Evolutionary conservation across 2,113 vertebrate genomes (phyloP).

Genomic region (Porphyrio hochstetteri): DNA sequence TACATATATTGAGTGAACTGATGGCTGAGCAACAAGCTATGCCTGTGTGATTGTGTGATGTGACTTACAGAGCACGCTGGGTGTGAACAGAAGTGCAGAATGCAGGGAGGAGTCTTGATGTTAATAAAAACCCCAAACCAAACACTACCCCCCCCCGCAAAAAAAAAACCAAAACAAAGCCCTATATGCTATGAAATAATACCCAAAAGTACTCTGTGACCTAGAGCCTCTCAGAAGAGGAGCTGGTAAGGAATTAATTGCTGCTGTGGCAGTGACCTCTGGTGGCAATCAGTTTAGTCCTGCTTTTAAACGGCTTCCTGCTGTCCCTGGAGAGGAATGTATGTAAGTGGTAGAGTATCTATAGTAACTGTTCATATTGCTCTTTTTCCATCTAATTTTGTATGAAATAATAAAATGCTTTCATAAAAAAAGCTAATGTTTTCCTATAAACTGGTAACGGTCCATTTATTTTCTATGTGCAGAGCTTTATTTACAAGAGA

Average conservation of each 20-base stretch:
- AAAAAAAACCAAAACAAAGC: too few relatives aligned
- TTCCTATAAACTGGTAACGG: slow-evolving; percentile 13
- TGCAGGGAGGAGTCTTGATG: background rate
- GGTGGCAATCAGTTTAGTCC: background rate
- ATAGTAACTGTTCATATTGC: background rate
- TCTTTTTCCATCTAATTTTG: background rate
- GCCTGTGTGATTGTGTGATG: background rate
- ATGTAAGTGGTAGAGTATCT: background rate
- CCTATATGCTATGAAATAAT: background rate
- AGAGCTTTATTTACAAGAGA: slow-evolving; percentile 99
- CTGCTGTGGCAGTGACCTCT: slow-evolving; percentile 36
- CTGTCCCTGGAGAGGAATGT: background rate
- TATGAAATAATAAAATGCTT: background rate
- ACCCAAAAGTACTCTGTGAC: background rate
- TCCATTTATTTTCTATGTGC: slow-evolving; percentile 56
- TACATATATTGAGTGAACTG: background rate
- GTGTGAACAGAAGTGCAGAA: background rate
- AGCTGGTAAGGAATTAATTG: background rate
- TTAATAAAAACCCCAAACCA: too few relatives aligned
- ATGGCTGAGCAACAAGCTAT: background rate
- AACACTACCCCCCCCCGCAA: too few relatives aligned
- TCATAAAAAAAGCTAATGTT: background rate
- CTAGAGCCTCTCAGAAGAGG: background rate
- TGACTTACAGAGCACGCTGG: accelerated
- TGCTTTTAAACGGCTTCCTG: background rate